These are phyloP conservation scores for Drosophila quadrilineata DNA, from an alignment of 1,140 invertebrate species.

Conservation along the genomic window DNA sequence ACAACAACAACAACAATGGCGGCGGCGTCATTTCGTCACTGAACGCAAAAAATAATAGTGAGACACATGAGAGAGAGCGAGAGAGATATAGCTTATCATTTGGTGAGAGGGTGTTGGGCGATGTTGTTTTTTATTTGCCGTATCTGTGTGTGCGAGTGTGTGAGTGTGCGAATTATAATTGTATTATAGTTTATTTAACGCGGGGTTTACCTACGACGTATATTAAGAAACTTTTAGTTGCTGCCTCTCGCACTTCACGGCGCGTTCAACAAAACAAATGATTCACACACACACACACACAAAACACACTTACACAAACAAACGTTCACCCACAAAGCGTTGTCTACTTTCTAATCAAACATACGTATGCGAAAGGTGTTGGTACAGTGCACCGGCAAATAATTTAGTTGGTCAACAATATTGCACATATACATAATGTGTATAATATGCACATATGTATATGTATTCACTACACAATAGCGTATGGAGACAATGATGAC, in stretches of 20 bases:
- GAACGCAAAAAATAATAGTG: slow-evolving; percentile 13
- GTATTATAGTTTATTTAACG: slow-evolving; percentile 33
- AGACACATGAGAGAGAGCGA: slow-evolving; percentile 10
- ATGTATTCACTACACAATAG: slow-evolving; percentile 31
- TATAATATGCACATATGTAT: too few relatives aligned
- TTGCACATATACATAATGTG: slow-evolving; percentile 35
- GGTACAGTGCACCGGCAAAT: slow-evolving; percentile 54
- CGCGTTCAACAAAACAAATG: too few relatives aligned
- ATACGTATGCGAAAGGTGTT: slow-evolving; percentile 33
- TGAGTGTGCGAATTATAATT: slow-evolving; percentile 30
- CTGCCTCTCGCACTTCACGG: slow-evolving; percentile 22
- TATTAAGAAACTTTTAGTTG: slow-evolving; percentile 42
- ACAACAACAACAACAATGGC: neutral
- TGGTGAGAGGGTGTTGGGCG: slow-evolving; percentile 14
- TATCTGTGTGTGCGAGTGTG: slow-evolving; percentile 24
- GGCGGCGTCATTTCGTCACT: slow-evolving; percentile 46
- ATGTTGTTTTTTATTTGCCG: slow-evolving; percentile 2
- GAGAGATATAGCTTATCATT: slow-evolving; percentile 6
- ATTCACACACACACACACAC: slow-evolving; percentile 12
- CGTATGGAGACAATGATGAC: slow-evolving; percentile 51
- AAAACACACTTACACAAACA: too few relatives aligned
- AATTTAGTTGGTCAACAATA: slow-evolving; percentile 45
- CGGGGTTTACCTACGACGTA: slow-evolving; percentile 20
- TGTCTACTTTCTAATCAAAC: slow-evolving; percentile 74
- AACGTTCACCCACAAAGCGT: neutral